Base-by-base conservation (phyloP, 2,797 vertebrate species). In the Capromys pilorides region DNA sequence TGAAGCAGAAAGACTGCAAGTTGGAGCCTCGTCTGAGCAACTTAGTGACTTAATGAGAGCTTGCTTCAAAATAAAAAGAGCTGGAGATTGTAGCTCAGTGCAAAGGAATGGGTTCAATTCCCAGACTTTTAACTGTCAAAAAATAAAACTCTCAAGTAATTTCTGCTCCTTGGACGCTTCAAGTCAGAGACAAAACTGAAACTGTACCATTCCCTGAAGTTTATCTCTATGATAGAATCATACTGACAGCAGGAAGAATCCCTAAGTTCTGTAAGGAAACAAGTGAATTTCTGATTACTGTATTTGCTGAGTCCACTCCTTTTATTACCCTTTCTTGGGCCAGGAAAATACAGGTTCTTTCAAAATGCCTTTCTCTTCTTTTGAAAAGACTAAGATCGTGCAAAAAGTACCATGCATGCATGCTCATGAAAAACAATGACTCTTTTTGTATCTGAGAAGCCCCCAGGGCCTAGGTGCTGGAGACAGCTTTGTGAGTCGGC, bases 331-430 rank as follows among this genome's bases (percentile, higher is more conserved):
- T 93, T 90, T 87, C 73, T 82, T 92, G 51, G 83, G 77, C n/a
- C 45, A 94, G 26, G 1, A 66, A 73, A 96, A 83, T 41, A 85
- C 4, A 14, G 39, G 31, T 91, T 95, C 67, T 90, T 90, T 86
- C 45, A 54, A 94, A 95, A 88, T 49, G 41, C 14, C 79, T 88
- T 51, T 75, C 21, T 51, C 89, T n/a, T 92, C 59, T 91, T 93
- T 33, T 59, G 71, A 90, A 39, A 77, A 85, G 31, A 93, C 69
- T 84, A 93, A 66, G 13, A 54, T 49, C 31, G 18, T 64, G 59
- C 4, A 84, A 84, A 94, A 22, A 73, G 28, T 12, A 62, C 36
- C 31, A 31, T 18, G 33, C 31, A 31, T 18, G 19, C 28, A 21
- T 8, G 71, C 36, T 80, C 14, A 16, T 16, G 22, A 36, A 81